Percentiles rank a stretch among this genome's conserved stretches.
Evolutionary conservation across 2,113 vertebrate species (phyloP).

Genomic region (Embiotoca jacksoni): DNA sequence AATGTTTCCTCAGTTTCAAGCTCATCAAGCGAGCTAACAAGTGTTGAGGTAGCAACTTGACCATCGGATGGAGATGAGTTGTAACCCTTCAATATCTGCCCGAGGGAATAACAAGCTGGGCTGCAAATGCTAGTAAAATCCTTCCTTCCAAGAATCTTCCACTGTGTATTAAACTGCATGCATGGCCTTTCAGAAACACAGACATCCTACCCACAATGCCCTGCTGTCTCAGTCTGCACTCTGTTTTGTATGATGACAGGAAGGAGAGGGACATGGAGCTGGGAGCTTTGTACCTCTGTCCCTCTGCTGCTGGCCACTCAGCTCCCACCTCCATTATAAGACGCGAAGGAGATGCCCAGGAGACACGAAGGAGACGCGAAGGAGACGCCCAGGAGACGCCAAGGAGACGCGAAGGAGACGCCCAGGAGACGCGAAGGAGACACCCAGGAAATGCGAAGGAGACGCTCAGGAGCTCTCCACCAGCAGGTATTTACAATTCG

Average conservation of each 20-base stretch:
- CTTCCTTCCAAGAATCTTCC: constrained; percentile 9
- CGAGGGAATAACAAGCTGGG: constrained; percentile 10
- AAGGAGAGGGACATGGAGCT: background rate
- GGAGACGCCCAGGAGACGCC: too few relatives aligned
- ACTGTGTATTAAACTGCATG: constrained; percentile 17
- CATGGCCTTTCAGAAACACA: constrained; percentile 4
- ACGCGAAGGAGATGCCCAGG: constrained; percentile 1
- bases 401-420: too few relatives aligned
- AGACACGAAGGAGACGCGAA: too few relatives aligned
- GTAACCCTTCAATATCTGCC: constrained; percentile 30
- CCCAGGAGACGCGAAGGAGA: too few relatives aligned
- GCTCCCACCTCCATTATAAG: constrained; percentile 72
- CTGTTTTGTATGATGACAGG: background rate
- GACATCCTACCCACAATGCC: constrained; percentile 37
- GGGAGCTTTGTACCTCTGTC: constrained; percentile 49
- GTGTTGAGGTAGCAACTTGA: constrained; percentile 45
- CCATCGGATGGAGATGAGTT: constrained; percentile 44
- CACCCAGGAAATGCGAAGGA: too few relatives aligned
- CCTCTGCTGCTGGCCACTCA: constrained; percentile 55
- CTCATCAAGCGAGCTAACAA: constrained; percentile 39
- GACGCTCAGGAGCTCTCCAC: too few relatives aligned
- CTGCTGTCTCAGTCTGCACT: background rate
- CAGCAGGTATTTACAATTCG: background rate
- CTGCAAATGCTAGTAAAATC: constrained; percentile 8
- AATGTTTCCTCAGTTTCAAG: constrained; percentile 26